phyloP scores from a whole-genome alignment of 2,797 vertebrate genomes.

The Eulemur albifrons region DNA sequence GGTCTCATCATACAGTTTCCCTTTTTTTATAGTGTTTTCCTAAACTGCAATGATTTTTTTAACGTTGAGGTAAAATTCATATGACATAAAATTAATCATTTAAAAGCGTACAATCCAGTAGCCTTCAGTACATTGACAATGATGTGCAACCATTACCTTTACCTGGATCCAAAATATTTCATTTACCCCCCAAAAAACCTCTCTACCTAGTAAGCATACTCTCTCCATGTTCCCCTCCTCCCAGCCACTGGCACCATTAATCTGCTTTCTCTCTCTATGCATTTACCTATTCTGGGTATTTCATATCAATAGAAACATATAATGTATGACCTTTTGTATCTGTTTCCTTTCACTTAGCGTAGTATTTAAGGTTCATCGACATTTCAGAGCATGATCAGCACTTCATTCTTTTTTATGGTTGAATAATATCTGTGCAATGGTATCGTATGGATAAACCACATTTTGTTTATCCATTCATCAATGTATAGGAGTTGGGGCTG shows the following conservation, averaged over 20 bases:
- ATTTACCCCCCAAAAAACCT: neutral
- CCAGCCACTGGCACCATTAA: fast-evolving
- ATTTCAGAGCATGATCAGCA: neutral
- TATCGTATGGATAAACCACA: neutral
- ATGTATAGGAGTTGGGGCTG: neutral
- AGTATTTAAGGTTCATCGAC: neutral
- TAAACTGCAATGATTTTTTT: neutral
- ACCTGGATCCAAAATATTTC: neutral
- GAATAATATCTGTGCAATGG: neutral
- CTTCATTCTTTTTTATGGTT: neutral
- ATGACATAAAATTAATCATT: neutral
- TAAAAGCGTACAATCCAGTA: neutral
- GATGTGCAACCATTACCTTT: neutral
- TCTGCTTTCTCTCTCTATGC: neutral
- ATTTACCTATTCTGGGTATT: neutral
- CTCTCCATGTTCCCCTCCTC: fast-evolving
- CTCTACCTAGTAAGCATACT: too few relatives aligned
- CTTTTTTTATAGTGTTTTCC: neutral
- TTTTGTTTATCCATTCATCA: neutral
- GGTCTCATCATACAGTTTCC: neutral
- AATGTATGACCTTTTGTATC: neutral
- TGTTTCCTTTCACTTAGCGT: neutral
- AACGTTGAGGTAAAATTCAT: neutral
- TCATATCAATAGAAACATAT: neutral
- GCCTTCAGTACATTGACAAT: neutral